These are phyloP conservation scores for Antitype chi DNA, from an alignment of 2,888 invertebrate species.

Conservation along the genomic window DNA sequence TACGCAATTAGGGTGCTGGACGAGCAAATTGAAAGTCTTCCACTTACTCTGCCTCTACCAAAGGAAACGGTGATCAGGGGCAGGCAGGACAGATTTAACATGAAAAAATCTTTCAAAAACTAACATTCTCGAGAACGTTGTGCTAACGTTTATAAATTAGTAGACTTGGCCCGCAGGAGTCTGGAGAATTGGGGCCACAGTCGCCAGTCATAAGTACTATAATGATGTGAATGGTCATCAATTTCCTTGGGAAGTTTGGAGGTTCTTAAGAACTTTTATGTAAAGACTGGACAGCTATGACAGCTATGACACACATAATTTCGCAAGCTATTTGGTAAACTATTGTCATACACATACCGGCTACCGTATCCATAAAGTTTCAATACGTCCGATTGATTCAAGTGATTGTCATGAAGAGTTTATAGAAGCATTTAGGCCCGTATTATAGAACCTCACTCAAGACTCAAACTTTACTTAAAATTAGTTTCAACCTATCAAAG, in stretches of 20 bases:
- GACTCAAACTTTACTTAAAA: background rate
- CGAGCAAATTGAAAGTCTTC: background rate
- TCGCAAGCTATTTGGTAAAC: background rate
- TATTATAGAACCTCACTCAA: background rate
- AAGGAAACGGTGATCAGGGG: background rate
- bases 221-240: background rate
- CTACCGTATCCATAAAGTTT: background rate
- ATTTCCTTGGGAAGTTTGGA: background rate
- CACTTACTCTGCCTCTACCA: background rate
- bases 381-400: background rate
- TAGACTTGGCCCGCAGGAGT: background rate
- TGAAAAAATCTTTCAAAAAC: background rate
- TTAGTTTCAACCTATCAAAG: background rate
- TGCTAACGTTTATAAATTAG: background rate
- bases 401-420: background rate
- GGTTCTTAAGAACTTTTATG: background rate
- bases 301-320: too few species aligned
- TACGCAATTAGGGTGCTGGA: too few species aligned
- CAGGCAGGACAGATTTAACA: background rate
- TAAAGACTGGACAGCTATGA: background rate
- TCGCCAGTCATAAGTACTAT: background rate
- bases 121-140: background rate
- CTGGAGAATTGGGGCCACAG: background rate
- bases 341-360: background rate
- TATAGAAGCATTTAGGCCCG: background rate